These are phyloP conservation scores for Netelia inedita DNA, from an alignment of 2,888 invertebrate genomes.

Conservation along the genomic window DNA sequence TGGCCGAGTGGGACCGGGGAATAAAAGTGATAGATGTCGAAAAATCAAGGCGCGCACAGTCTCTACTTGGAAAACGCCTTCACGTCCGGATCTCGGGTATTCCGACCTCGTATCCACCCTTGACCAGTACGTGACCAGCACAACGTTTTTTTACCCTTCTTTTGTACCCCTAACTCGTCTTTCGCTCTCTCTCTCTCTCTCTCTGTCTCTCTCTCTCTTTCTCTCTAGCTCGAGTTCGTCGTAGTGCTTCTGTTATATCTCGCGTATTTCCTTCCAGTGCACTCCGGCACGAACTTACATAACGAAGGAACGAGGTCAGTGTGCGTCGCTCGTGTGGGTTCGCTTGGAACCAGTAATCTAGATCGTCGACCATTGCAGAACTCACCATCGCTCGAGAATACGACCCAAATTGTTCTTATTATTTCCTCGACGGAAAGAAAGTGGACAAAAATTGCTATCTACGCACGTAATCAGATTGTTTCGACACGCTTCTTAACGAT, in stretches of 20 bases:
- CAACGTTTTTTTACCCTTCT: conserved; percentile 40
- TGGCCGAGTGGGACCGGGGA: conserved; percentile 37
- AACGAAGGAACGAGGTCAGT: conserved; percentile 61
- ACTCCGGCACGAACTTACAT: conserved; percentile 47
- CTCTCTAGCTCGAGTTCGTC: conserved; percentile 20
- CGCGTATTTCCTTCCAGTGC: conserved; percentile 35
- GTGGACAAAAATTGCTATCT: conserved; percentile 31
- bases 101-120: conserved; percentile 66
- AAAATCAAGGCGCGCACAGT: conserved; percentile 64
- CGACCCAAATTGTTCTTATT: conserved; percentile 43
- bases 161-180: conserved; percentile 13
- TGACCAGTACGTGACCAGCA: conserved; percentile 69
- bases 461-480: conserved; percentile 5
- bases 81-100: conserved; percentile 57
- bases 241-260: conserved; percentile 46
- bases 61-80: conserved; percentile 46
- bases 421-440: background rate
- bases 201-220: conserved; percentile 59
- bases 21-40: conserved; percentile 63
- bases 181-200: conserved; percentile 21
- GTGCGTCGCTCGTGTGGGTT: conserved; percentile 23
- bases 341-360: conserved; percentile 10
- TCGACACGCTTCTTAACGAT: background rate
- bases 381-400: conserved; percentile 6
- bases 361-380: conserved; percentile 21